Percentiles rank a stretch among this genome's conserved stretches.
Evolutionary conservation across 1,140 invertebrate species (phyloP).

Genomic region (Drosophila mojavensis): DNA sequence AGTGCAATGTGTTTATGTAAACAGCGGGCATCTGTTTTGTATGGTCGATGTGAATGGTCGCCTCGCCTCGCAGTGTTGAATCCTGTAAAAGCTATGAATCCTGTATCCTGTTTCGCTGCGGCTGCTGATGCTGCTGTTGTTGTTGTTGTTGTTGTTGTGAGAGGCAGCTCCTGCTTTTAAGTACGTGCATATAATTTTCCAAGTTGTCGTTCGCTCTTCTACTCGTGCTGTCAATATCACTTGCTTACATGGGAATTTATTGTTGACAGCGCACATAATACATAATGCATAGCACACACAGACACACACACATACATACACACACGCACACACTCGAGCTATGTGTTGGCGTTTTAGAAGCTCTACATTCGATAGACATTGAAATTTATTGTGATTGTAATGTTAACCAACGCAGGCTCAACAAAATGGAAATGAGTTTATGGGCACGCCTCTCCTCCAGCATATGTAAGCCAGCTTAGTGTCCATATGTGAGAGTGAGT

Average conservation of each 20-base stretch:
- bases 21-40: constrained; percentile 52
- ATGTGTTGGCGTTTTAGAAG: constrained; percentile 37
- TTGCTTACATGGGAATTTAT: constrained; percentile 80
- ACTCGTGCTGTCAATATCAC: constrained; percentile 76
- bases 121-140: not conserved
- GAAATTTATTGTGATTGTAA: constrained; percentile 78
- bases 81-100: constrained; percentile 22
- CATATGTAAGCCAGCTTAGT: constrained; percentile 23
- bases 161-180: constrained; percentile 59
- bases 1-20: constrained; percentile 46
- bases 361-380: constrained; percentile 69
- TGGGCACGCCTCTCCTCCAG: constrained; percentile 17
- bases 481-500: not conserved
- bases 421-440: constrained; percentile 57
- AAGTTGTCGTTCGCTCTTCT: constrained; percentile 50
- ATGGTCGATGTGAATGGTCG: constrained; percentile 43
- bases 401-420: constrained; percentile 50
- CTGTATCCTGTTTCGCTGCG: constrained; percentile 17
- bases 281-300: constrained; percentile 61
- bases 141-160: not conserved
- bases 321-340: not conserved
- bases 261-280: constrained; percentile 77
- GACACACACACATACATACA: constrained; percentile 7
- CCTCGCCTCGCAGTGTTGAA: constrained; percentile 15
- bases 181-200: constrained; percentile 80